Evolutionary conservation across 2,113 vertebrate genomes (phyloP).

Genomic region (Tyto alba): DNA sequence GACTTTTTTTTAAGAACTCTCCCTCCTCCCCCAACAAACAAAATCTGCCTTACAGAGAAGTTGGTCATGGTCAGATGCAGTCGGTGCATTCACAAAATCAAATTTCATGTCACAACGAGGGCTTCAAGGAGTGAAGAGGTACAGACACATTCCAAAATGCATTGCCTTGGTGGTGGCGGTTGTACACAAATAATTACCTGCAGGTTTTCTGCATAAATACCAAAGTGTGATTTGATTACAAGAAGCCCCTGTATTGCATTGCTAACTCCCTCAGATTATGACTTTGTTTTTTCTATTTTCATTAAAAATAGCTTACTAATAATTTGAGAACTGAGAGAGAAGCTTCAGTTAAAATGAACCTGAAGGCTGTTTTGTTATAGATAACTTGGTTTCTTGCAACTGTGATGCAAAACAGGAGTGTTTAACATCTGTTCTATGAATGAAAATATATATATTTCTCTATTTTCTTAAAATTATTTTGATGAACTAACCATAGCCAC

Average conservation of each 20-base stretch:
- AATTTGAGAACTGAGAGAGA: not conserved
- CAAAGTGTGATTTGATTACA: not conserved
- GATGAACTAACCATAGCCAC: slow-evolving; percentile 24
- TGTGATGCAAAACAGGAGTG: not conserved
- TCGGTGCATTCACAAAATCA: not conserved
- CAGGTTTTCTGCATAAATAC: not conserved
- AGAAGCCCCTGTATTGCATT: not conserved
- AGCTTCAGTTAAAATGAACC: not conserved
- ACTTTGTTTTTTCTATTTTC: not conserved
- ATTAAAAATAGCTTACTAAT: not conserved
- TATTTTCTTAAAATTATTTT: not conserved
- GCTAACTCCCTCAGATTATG: not conserved
- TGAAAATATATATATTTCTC: fast-evolving
- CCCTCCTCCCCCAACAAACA: not conserved
- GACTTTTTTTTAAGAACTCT: not conserved
- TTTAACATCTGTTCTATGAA: not conserved
- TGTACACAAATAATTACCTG: not conserved
- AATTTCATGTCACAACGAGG: slow-evolving; percentile 19
- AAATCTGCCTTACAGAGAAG: not conserved
- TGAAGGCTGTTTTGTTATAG: not conserved
- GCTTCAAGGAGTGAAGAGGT: slow-evolving; percentile 33
- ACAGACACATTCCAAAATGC: slow-evolving; percentile 56
- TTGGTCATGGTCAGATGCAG: not conserved
- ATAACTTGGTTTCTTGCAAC: not conserved
- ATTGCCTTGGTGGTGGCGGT: slow-evolving; percentile 27